Evolutionary conservation across 2,797 vertebrate genomes (phyloP).

Genomic region (Anabas testudineus): DNA sequence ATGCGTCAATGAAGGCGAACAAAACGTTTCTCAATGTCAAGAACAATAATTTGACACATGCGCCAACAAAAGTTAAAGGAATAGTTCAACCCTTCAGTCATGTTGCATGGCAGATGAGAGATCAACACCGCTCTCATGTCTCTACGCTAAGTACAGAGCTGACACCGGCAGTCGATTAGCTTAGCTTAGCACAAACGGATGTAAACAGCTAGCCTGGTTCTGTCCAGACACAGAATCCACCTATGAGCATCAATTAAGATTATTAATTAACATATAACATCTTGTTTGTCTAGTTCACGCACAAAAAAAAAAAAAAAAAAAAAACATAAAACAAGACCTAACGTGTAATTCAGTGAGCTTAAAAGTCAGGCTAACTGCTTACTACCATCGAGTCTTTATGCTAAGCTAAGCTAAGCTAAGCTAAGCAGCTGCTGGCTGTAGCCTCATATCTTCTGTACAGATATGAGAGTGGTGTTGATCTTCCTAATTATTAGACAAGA

Average conservation of each 20-base stretch:
- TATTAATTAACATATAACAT: neutral
- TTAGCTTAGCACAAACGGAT: slow-evolving; percentile 1
- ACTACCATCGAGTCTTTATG: neutral
- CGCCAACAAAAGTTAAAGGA: neutral
- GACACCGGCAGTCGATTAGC: neutral
- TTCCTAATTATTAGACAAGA: neutral
- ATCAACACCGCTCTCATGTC: neutral
- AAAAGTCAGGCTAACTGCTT: no score
- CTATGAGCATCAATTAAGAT: neutral
- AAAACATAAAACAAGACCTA: neutral
- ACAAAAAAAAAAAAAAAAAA: no score
- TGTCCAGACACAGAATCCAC: neutral
- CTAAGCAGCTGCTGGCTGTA: neutral
- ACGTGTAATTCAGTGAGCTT: neutral
- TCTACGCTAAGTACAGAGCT: neutral
- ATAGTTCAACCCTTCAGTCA: neutral
- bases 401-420: neutral
- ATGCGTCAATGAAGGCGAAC: neutral
- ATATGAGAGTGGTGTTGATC: neutral
- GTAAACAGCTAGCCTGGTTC: neutral
- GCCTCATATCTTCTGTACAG: neutral
- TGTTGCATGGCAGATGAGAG: neutral
- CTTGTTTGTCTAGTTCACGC: neutral
- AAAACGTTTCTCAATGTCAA: neutral
- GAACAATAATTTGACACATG: neutral